Base-by-base conservation (phyloP, 2,888 invertebrate species). In the Volucella inflata region DNA sequence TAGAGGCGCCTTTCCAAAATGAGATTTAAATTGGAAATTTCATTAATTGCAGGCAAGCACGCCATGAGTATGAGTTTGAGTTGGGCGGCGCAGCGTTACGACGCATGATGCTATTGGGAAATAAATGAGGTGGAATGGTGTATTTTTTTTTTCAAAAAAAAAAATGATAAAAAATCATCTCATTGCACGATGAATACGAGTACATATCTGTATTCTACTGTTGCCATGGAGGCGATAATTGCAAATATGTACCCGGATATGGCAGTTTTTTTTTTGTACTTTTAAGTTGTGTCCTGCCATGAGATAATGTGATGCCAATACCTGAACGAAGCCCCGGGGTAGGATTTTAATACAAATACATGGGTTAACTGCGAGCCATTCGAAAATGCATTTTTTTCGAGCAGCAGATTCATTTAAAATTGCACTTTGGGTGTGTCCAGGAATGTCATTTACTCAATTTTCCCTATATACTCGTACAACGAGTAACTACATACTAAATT, bases 1-100 rank as follows among this genome's bases (percentile, higher is more conserved):
- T 12, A 59, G 78, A 68, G 68, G 72, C 72, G 62, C 85, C 55
- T 68, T 17, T 62, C 68, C 59, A 72, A 85, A 85, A 85, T 85
- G 81, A 81, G 85, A 81, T 85, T 85, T 81, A 81, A 85, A 85
- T 85, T 85, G 81, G 64, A 85, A 85, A 81, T 85, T 85, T 81
- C 81, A 81, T 85, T 85, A 85, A 85, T 85, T 85, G 81, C 81
- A 81, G 76, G 67, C 68, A 77, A 55, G 9, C 51, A 38, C 55
- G 8, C 44, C 30, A 30, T 42, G 21, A 50, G 30, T 42, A 12
- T 16, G 46, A 38, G 38, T 14, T 10, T 65, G 9, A 21, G 40
- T 30, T 60, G 16, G 55, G 64, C 53, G 40, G 40, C 16, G 17
- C 14, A 21, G 46, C 40, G 11, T 64, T 65, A 53, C 46, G 67